Base-by-base conservation (phyloP, 2,797 vertebrate genomes). In the Danionella dracula region DNA sequence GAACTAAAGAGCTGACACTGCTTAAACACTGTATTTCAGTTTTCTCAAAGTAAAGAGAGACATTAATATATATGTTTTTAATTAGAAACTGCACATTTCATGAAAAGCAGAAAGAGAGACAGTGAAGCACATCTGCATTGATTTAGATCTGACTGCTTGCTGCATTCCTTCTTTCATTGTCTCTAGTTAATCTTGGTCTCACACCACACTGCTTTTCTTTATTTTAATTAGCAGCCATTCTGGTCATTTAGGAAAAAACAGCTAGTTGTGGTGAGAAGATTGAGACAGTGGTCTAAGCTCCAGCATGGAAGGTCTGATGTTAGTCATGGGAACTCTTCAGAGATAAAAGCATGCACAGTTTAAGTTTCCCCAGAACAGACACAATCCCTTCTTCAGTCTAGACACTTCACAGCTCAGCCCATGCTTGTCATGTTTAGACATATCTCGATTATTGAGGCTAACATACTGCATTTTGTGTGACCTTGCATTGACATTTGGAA, bases 181-280 rank as follows among this genome's bases (percentile, higher is more conserved):
- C 40, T 62, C 42, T 65, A 68, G 68, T 71, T 71, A 62, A 40
- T 19, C 50, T 41, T 23, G 8, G 11, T 46, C 44, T 55, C 10
- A 57, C 55, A 27, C 32, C 13, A 31, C 37, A 54, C 51, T 48
- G 27, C 59, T 71, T 48, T 51, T 20, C 57, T 55, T 73, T 57
- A 56, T 76, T 53, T 74, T 77, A 78, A 72, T 70, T 23, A 1
- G 66, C 37, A 69, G n/a, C 40, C 76, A 72, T 63, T 68, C 69
- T 67, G 45, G 41, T 23, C 6, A 11, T 38, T 65, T 66, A 75
- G 73, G 40, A 75, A 67, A 72, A 59, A 72, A 67, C 8, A 63
- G 63, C 59, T 78, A 69, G 74, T 64, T 75, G 68, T 74, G 74
- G 70, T 20, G 4, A 76, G 51, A 61, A 20, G 70, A 29, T 41